These are phyloP conservation scores for Escarpia spicata DNA, from an alignment of 2,888 invertebrate genomes.

Conservation along the genomic window DNA sequence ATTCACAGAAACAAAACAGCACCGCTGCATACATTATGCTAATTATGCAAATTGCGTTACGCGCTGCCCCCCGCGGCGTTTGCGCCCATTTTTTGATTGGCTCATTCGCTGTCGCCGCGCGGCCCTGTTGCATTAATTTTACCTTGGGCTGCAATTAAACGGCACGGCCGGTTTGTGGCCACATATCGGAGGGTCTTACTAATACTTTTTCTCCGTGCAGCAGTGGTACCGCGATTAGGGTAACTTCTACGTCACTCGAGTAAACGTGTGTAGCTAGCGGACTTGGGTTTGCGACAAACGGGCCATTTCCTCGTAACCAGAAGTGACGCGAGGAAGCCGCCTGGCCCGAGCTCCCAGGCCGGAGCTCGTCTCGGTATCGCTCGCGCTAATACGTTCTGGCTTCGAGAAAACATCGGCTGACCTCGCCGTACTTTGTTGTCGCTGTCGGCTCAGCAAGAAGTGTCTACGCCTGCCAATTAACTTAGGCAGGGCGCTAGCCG, in stretches of 20 bases:
- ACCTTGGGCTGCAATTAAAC: not conserved
- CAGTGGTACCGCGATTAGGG: not conserved
- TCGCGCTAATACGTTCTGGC: conserved; percentile 6
- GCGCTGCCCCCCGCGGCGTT: not conserved
- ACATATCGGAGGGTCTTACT: not conserved
- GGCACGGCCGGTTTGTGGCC: not conserved
- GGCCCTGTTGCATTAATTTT: not conserved
- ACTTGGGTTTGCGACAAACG: not conserved
- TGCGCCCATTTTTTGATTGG: conserved; percentile 10
- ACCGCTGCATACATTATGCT: conserved; percentile 3
- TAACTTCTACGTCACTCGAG: not conserved
- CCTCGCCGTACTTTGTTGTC: not conserved
- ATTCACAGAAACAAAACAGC: conserved; percentile 16
- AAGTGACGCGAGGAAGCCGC: not conserved
- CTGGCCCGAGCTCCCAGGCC: not conserved
- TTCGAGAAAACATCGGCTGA: conserved; percentile 11
- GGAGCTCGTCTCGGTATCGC: not conserved
- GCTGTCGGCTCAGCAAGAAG: not conserved
- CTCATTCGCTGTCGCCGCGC: conserved; percentile 1
- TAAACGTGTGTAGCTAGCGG: not conserved
- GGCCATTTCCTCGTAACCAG: not conserved
- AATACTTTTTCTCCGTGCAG: not conserved
- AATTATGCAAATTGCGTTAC: conserved; percentile 16
- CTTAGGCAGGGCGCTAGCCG: not conserved
- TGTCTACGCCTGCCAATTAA: not conserved